phyloP scores from a whole-genome alignment of 2,888 invertebrate species.

The Agonum fuliginosum region DNA sequence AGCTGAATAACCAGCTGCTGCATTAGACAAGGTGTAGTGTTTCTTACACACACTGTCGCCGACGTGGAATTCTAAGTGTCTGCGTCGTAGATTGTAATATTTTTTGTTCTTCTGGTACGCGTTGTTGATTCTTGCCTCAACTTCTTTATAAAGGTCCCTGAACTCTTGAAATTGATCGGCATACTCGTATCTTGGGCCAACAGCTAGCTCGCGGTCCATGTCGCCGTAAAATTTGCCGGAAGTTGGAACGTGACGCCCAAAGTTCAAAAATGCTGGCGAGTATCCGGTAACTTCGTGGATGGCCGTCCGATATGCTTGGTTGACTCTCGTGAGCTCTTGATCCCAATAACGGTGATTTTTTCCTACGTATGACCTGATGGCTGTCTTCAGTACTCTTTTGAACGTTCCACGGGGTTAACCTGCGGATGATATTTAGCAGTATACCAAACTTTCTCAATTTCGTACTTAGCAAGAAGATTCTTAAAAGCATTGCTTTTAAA shows the following conservation, averaged over 20 bases:
- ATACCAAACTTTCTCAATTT: constrained; percentile 52
- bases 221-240: background rate
- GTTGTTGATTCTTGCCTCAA: background rate
- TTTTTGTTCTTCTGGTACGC: background rate
- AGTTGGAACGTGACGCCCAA: constrained; percentile 20
- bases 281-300: constrained; percentile 28
- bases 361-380: constrained; percentile 32
- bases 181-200: background rate
- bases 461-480: constrained; percentile 39
- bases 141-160: background rate
- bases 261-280: constrained; percentile 55
- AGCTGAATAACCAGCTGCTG: background rate
- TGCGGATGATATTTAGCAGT: constrained; percentile 62
- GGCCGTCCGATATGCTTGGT: background rate
- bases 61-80: background rate
- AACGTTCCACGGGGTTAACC: constrained; percentile 61
- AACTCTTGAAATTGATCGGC: background rate
- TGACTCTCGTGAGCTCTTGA: background rate
- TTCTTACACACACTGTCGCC: background rate
- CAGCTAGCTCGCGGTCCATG: background rate
- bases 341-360: background rate
- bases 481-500: constrained; percentile 45
- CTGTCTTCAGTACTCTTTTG: constrained; percentile 62
- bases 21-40: background rate
- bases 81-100: background rate